Conservation (phyloP, 2,888 invertebrate species). For the Antheraea assamensis region DNA sequence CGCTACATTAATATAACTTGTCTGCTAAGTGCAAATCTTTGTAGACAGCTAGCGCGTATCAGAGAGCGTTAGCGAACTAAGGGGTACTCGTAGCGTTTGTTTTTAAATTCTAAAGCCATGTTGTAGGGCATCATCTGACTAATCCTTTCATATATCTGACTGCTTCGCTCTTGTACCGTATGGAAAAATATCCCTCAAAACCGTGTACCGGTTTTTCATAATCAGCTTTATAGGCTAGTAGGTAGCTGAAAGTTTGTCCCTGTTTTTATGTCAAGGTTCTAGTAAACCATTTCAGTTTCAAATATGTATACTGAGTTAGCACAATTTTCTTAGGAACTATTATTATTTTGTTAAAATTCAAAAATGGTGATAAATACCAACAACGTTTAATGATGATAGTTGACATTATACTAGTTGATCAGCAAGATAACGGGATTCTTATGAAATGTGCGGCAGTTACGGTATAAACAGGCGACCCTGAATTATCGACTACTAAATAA, state of each 20-base stretch:
- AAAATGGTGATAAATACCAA: not conserved
- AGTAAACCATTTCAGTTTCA: not conserved
- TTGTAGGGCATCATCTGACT: not conserved
- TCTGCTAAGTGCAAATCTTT: constrained; percentile 5
- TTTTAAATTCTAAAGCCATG: not conserved
- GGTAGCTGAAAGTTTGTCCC: not conserved
- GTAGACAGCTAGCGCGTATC: not conserved
- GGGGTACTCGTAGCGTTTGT: not conserved
- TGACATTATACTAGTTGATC: not conserved
- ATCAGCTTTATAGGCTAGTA: not conserved
- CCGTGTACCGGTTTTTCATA: not conserved
- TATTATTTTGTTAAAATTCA: not conserved
- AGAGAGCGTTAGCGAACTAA: not conserved
- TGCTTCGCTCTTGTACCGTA: not conserved
- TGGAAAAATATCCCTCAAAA: not conserved
- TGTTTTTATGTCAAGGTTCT: not conserved
- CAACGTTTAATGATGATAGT: not conserved
- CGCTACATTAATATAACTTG: constrained; percentile 3
- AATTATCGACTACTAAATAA: not conserved
- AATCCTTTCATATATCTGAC: not conserved
- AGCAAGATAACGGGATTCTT: not conserved
- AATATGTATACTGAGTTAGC: not conserved
- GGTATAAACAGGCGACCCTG: not conserved
- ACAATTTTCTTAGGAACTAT: not conserved
- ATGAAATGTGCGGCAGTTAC: not conserved